phyloP scores from a whole-genome alignment of 1,140 invertebrate species.

The Trichonephila inaurata region DNA sequence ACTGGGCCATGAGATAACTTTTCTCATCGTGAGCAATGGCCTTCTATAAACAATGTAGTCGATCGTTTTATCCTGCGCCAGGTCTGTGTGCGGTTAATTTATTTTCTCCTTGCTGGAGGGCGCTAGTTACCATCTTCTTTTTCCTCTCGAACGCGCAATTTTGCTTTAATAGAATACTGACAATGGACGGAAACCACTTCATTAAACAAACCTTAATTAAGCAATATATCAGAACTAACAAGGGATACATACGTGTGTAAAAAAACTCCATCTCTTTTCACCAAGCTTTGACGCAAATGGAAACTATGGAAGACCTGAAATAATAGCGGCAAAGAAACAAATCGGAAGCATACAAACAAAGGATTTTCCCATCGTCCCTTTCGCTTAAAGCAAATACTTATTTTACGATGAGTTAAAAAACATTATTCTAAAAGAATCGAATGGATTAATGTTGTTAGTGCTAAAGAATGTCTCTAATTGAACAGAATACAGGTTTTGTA shows the following conservation, averaged over 20 bases:
- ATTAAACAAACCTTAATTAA: constrained; percentile 63
- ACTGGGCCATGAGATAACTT: constrained; percentile 32
- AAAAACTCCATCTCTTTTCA: constrained; percentile 10
- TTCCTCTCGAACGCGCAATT: not conserved
- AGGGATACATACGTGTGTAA: not conserved
- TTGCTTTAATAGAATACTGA: constrained; percentile 10
- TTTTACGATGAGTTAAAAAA: not conserved
- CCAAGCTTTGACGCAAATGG: not conserved
- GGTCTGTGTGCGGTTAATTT: constrained; percentile 45
- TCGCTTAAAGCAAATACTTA: constrained; percentile 19
- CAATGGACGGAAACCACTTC: constrained; percentile 21
- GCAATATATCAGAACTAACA: constrained; percentile 13
- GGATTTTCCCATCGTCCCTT: not conserved
- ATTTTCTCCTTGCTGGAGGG: constrained; percentile 3
- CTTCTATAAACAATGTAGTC: constrained; percentile 31
- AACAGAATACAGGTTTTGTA: not conserved
- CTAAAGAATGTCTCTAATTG: not conserved
- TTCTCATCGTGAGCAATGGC: not conserved
- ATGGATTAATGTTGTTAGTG: constrained; percentile 21
- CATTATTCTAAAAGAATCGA: not conserved
- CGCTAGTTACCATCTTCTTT: not conserved
- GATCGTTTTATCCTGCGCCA: not conserved
- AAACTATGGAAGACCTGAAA: not conserved
- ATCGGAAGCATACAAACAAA: not conserved
- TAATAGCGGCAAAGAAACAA: constrained; percentile 13